Evolutionary conservation across 2,797 vertebrate species (phyloP), one percentile per base, ranked within the genome.

Genomic region (Mormyrus proboscirostris): DNA sequence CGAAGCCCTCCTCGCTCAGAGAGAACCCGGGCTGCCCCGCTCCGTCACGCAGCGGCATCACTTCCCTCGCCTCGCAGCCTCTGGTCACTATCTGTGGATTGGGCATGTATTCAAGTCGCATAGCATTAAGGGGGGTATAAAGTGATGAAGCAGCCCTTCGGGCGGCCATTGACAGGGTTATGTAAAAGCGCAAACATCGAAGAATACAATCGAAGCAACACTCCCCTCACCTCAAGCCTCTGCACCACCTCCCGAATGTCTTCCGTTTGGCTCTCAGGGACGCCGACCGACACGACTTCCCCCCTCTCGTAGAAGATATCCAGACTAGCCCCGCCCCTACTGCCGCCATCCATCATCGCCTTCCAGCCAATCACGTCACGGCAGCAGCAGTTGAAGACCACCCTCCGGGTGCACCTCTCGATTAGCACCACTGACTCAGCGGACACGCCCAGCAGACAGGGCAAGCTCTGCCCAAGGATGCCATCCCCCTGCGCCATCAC

Each of bases 331-430:
- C 90, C 22, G 90, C 91, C 83, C 50, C 84, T n/a, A 44, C 83
- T 25, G 2, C 83, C 19, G 7, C 83, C 83, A 0, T 76, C 85
- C 12, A 16, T 25, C 87, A 22, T 49, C 0, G 53, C 87, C 84
- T 55, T 96, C 95, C 95, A 96, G 12, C 95, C 95, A 85, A 96
- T 91, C 85, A 95, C 93, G 10, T 96, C 95, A 0, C 95, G 93
- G 86, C 95, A 95, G 87, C 95, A 93, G 14, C 95, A 95, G 90
- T 95, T 95, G 89, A 95, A 95, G 69, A 95, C 91, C 0, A 95
- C 95, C 92, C 0, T 92, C 91, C 2, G 90, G 90, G 22, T 88
- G 89, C 59, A 82, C 3, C 93, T 92, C 1, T 93, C 92, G 53
- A 95, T 93, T 33, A 95, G 90, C 47, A 95, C 95, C 87, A 94